Evolutionary conservation across 1,140 invertebrate species (phyloP).

Genomic region (Propsilocerus akamusi): DNA sequence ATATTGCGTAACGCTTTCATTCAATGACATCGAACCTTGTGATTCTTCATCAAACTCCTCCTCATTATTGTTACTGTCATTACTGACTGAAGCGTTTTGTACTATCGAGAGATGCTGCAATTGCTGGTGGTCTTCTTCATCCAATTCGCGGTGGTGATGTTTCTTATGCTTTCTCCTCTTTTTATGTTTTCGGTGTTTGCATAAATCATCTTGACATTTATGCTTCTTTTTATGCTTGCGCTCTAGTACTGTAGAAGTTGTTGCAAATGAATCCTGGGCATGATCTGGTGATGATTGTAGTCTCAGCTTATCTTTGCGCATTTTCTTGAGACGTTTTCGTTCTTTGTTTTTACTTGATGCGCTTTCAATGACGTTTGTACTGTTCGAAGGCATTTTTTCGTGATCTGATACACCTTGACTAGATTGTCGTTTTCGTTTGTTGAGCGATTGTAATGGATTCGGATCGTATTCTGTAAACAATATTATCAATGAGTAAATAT

Average conservation of each 20-base stretch:
- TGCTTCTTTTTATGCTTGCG: constrained; percentile 44
- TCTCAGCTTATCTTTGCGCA: constrained; percentile 43
- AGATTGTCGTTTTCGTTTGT: constrained; percentile 49
- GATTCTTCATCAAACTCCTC: constrained; percentile 12
- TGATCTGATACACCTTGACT: constrained; percentile 18
- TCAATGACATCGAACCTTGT: constrained; percentile 10
- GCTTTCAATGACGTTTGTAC: constrained; percentile 12
- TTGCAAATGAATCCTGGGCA: neutral
- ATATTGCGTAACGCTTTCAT: constrained; percentile 4
- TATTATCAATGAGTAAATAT: constrained; percentile 6
- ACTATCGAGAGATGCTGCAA: neutral
- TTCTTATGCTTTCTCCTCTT: constrained; percentile 62
- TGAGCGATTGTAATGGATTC: constrained; percentile 53
- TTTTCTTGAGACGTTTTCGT: constrained; percentile 48
- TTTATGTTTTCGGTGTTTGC: constrained; percentile 49
- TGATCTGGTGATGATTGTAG: constrained; percentile 21
- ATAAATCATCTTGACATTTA: constrained; percentile 44
- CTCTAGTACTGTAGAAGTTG: neutral
- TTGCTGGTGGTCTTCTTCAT: constrained; percentile 11
- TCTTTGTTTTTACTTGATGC: constrained; percentile 33
- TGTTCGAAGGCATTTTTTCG: constrained; percentile 22
- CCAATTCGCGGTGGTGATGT: constrained; percentile 35
- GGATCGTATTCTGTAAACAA: constrained; percentile 47
- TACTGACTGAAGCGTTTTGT: constrained; percentile 6
- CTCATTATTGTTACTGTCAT: constrained; percentile 10